Base-by-base conservation (phyloP, 2,113 vertebrate genomes). In the Onychorhynchus coronatus region DNA sequence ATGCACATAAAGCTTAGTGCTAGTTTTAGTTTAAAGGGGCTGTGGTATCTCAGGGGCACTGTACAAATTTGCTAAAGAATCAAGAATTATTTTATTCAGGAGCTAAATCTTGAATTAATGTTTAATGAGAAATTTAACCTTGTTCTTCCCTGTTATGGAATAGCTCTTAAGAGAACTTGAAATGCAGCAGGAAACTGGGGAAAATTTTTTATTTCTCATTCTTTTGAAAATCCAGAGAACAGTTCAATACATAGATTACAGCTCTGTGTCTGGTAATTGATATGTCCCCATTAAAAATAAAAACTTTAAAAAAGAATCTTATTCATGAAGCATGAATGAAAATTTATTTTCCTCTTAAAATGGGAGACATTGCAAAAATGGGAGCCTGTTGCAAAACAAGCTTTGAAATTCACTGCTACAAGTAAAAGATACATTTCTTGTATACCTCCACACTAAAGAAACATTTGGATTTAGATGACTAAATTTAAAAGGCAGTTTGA, bases 61-160 rank as follows among this genome's bases (percentile, higher is more conserved):
- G 13, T 74, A 70, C 23, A 90, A 93, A 83, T 91, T 77, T 77
- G 14, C 39, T 88, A 83, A 72, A 77, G 50, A 88, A 71, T 83
- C 19, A 91, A 74, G 39, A 94, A 71, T 66, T 88, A 70, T 88
- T 95, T 96, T 89, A 85, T 94, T 95, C 78, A 70, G 72, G 30
- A 94, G 14, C 50, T 90, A 89, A 92, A 73, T 62, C 75, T 85
- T 88, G 31, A 85, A 91, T 94, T 95, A 91, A 85, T 83, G 2
- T 90, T 94, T 95, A 91, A 95, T 94, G 67, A 90, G 71, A 90
- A 91, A 77, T 85, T 95, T 94, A 93, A 90, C 72, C 81, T 95
- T 94, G n/a, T 77, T 93, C 46, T 83, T 83, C 28, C 12, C 5
- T 52, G 18, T 71, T 91, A 44, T 22, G 35, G 31, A 85, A 56